Evolutionary conservation across 2,797 vertebrate species (phyloP).

Genomic region (Onychomys leucogaster): DNA sequence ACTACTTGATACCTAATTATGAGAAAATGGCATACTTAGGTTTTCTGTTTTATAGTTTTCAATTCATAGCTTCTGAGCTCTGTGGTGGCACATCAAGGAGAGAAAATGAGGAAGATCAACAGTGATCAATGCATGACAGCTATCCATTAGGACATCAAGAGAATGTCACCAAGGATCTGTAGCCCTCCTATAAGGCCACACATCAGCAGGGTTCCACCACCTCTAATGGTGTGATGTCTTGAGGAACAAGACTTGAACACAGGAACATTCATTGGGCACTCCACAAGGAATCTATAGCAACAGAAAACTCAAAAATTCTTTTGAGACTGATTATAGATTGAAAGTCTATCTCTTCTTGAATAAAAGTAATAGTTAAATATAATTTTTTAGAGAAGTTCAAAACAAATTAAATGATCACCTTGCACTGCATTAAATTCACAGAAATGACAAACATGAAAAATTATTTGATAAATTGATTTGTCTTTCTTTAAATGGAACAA

Average conservation of each 20-base stretch:
- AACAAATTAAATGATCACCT: constrained; percentile 4
- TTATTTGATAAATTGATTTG: background rate
- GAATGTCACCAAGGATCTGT: too few relatives aligned
- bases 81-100: background rate
- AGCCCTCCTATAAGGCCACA: too few relatives aligned
- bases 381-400: background rate
- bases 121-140: too few relatives aligned
- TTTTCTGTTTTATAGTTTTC: background rate
- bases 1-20: background rate
- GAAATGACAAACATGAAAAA: constrained; percentile 11
- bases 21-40: background rate
- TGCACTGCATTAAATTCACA: constrained; percentile 9
- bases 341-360: background rate
- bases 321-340: background rate
- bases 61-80: background rate
- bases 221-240: background rate
- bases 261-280: background rate
- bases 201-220: too few relatives aligned
- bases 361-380: background rate
- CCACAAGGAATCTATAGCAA: background rate
- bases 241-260: background rate
- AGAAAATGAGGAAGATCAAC: background rate
- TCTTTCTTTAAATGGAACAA: constrained; percentile 48
- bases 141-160: background rate
- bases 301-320: background rate